These are phyloP conservation scores for Metacarcinus magister DNA, from an alignment of 2,888 invertebrate species.

Conservation along the genomic window DNA sequence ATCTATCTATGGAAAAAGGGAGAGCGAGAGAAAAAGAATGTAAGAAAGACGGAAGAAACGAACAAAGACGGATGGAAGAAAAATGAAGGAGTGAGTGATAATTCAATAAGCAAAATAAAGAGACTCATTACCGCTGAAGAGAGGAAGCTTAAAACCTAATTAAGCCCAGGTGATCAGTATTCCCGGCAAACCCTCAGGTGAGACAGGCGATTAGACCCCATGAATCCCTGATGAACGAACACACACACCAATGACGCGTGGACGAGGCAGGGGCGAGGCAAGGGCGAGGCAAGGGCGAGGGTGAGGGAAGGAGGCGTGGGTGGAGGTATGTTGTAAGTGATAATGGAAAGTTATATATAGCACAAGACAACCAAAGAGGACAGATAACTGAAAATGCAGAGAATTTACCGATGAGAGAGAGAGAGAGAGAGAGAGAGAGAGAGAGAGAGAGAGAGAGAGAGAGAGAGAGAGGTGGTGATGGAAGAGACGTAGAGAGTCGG, in stretches of 20 bases:
- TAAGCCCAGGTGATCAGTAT: constrained; percentile 41
- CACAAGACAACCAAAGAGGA: neutral
- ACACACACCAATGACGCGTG: neutral
- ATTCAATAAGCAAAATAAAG: constrained; percentile 49
- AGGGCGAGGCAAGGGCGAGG: neutral
- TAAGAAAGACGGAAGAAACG: neutral
- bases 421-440: constrained; percentile 43
- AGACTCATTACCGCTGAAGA: constrained; percentile 44
- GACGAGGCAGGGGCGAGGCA: neutral
- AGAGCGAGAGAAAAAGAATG: neutral
- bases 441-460: neutral
- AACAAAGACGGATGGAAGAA: neutral
- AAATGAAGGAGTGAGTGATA: constrained; percentile 28
- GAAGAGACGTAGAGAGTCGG: neutral
- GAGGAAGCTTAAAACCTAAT: constrained; percentile 35
- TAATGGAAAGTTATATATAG: neutral
- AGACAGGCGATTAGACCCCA: constrained; percentile 32
- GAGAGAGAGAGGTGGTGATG: neutral
- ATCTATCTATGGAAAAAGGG: neutral
- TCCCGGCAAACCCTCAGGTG: constrained; percentile 31
- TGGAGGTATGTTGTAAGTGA: neutral
- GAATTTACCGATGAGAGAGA: neutral
- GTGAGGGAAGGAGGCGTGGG: neutral
- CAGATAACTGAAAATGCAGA: neutral
- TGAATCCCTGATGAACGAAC: constrained; percentile 40